Evolutionary conservation across 2,113 vertebrate genomes (phyloP).

Genomic region (Lepidothrix coronata): DNA sequence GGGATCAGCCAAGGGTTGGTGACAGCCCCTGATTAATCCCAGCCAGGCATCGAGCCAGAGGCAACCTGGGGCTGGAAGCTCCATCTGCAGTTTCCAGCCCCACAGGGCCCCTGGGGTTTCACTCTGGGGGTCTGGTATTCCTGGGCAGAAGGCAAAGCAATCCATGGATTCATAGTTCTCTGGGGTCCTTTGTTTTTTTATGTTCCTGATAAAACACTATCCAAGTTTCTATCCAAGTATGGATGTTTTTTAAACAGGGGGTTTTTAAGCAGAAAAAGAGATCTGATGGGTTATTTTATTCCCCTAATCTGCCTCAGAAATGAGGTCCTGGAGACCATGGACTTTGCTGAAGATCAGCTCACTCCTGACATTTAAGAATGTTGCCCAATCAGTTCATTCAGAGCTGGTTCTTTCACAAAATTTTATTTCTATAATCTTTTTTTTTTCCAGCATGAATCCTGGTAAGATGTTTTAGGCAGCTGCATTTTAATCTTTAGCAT

Average conservation of each 20-base stretch:
- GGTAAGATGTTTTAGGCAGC: not conserved
- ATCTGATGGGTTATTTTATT: not conserved
- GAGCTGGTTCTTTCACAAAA: not conserved
- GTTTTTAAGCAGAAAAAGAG: not conserved
- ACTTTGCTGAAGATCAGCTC: not conserved
- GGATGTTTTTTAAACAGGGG: not conserved
- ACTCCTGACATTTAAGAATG: not conserved
- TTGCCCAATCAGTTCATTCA: not conserved
- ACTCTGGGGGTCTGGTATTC: not conserved
- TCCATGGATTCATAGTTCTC: not conserved
- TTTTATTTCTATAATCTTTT: not conserved
- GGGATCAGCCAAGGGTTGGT: not conserved
- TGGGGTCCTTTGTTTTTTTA: not conserved
- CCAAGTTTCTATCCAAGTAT: too few species aligned
- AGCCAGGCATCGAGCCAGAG: not conserved
- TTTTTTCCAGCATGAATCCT: not conserved
- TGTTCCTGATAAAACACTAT: not conserved
- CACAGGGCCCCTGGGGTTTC: accelerated
- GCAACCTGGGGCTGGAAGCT: not conserved
- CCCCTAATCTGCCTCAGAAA: not conserved
- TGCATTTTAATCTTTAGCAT: not conserved
- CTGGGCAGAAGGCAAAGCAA: not conserved
- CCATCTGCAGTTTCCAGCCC: not conserved
- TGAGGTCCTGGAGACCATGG: not conserved
- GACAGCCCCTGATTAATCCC: not conserved